Evolutionary conservation across 2,888 invertebrate genomes (phyloP), one percentile per base, ranked within the genome.

Genomic region (Pammene fasciana): DNA sequence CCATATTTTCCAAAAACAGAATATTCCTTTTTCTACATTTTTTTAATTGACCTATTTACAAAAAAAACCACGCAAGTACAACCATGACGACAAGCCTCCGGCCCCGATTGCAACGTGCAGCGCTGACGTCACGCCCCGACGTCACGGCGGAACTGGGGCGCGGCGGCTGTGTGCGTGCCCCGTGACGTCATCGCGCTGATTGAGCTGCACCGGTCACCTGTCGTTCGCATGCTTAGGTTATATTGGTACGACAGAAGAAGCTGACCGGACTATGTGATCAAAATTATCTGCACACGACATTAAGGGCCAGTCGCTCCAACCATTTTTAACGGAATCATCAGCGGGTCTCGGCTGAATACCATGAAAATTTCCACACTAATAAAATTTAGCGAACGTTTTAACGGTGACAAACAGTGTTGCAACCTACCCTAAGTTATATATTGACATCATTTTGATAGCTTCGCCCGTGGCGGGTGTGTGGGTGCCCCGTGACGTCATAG

Each of bases 121-220:
- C 16, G 16, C 34, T 34, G 54, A 54, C 54, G 54, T 54, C 57
- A 43, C 57, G 41, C 57, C 13, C 36, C 10, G 57, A 57, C 57
- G 57, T 57, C 57, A 57, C 57, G 3, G 6, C 16, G 57, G 7
- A 57, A 36, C 54, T 54, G 54, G 54, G 54, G 34, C 54, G 54
- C 34, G 26, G 34, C 54, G 54, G n/a, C 13, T 26, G 54, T 54
- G 54, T 34, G 54, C 34, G 54, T 54, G 48, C 16, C 26, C 26
- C 48, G 54, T 54, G 54, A 54, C 54, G 54, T 54, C 54, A 54
- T 54, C 34, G 54, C 54, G 0, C 52, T 26, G 54, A 52, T 26
- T 26, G 9, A 16, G 9, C 48, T 50, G 50, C 50, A 13, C 3
- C 13, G 50, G 48, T 18, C 50, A 50, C 50, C 50, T 50, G 18